A percentile compares a stretch with the other conserved stretches of the same genome.
phyloP scores from a whole-genome alignment of 2,888 invertebrate genomes.

The Daptonema setosum region DNA sequence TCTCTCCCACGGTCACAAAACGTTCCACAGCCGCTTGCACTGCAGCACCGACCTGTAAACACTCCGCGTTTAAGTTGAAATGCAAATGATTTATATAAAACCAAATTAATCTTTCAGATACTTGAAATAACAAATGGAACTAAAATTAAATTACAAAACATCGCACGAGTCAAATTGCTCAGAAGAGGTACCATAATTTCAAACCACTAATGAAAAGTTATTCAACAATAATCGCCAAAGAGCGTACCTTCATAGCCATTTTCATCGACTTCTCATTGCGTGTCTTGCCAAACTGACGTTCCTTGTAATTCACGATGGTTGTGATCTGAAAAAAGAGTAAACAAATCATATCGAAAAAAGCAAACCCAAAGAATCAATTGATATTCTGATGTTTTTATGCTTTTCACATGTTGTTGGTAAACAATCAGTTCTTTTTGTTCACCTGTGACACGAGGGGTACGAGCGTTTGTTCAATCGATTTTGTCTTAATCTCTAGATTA shows the following conservation, averaged over 20 bases:
- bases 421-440: slow-evolving; percentile 22
- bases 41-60: slow-evolving; percentile 62
- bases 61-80: too few species aligned
- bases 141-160: not conserved
- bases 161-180: not conserved
- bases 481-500: slow-evolving; percentile 60
- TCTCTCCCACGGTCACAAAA: slow-evolving; percentile 91
- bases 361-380: too few species aligned
- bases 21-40: slow-evolving; percentile 89
- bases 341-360: too few species aligned
- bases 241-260: slow-evolving; percentile 42
- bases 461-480: slow-evolving; percentile 77
- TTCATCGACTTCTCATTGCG: slow-evolving; percentile 42
- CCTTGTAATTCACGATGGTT: slow-evolving; percentile 59
- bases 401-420: not conserved
- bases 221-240: not conserved
- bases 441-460: slow-evolving; percentile 84
- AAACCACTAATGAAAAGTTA: not conserved
- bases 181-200: not conserved
- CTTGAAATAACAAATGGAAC: not conserved
- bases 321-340: slow-evolving; percentile 45
- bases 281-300: slow-evolving; percentile 38
- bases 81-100: too few species aligned
- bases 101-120: not conserved
- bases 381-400: not conserved